Conservation (phyloP, 1,140 invertebrate genomes). For the Hyles euphorbiae region DNA sequence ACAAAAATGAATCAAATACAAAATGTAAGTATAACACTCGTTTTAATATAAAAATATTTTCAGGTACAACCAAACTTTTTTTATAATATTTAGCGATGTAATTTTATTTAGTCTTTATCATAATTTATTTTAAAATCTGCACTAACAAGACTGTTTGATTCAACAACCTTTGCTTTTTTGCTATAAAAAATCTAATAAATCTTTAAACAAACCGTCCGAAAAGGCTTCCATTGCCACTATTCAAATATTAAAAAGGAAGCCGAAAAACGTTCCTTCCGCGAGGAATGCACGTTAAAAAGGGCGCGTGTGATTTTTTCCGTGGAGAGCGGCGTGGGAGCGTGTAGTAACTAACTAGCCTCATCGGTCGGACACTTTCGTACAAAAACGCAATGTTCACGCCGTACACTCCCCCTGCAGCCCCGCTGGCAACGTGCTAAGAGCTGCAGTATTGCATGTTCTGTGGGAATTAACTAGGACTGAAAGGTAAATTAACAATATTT, state of each 20-base stretch:
- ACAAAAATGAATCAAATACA: constrained; percentile 92
- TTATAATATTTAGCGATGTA: no score
- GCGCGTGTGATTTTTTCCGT: constrained; percentile 25
- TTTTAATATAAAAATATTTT: neutral
- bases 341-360: constrained; percentile 33
- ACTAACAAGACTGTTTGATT: no score
- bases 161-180: no score
- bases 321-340: constrained; percentile 28
- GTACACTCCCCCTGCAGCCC: constrained; percentile 1
- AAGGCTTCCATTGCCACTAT: neutral
- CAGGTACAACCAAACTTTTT: no score
- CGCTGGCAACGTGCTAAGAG: no score
- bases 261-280: neutral
- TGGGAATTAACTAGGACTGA: no score
- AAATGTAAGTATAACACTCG: constrained; percentile 79
- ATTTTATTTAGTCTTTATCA: no score
- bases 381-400: constrained; percentile 45
- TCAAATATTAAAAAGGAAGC: neutral
- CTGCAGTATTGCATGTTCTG: no score
- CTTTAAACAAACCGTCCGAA: neutral
- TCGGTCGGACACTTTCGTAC: constrained; percentile 50
- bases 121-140: no score
- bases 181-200: no score
- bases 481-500: no score
- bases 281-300: neutral